These are phyloP conservation scores for Aeoliscus strigatus DNA, from an alignment of 2,797 vertebrate genomes.

Conservation along the genomic window DNA sequence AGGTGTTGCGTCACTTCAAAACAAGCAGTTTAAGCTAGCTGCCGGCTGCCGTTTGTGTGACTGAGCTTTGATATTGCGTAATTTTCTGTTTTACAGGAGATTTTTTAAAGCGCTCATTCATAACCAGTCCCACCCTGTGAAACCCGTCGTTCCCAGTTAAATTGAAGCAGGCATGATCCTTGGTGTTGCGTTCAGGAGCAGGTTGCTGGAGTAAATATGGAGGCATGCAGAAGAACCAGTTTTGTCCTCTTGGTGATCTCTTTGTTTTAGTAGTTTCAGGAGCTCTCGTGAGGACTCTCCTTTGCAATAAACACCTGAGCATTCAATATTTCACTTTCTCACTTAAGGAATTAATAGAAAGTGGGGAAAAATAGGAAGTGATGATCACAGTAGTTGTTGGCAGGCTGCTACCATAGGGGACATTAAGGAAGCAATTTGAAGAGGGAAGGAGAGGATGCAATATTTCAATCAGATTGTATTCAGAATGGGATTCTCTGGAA, in stretches of 20 bases:
- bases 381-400: slow-evolving; percentile 35
- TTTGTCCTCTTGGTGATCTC: slow-evolving; percentile 13
- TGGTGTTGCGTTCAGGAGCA: slow-evolving; percentile 7
- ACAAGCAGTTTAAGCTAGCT: slow-evolving; percentile 2
- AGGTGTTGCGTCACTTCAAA: slow-evolving; percentile 10
- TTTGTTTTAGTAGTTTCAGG: slow-evolving; percentile 20
- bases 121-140: slow-evolving; percentile 2
- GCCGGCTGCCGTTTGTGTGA: slow-evolving; percentile 7
- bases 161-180: slow-evolving; percentile 26
- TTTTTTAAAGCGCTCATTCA: not conserved
- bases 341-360: slow-evolving; percentile 7
- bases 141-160: slow-evolving; percentile 4
- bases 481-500: slow-evolving; percentile 42
- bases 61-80: slow-evolving; percentile 14
- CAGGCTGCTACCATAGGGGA: slow-evolving; percentile 26
- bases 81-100: not conserved
- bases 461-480: slow-evolving; percentile 44
- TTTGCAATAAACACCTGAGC: too few species aligned
- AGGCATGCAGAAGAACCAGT: slow-evolving; percentile 62
- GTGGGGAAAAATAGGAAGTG: slow-evolving; percentile 2
- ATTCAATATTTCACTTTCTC: slow-evolving; percentile 1
- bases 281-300: not conserved
- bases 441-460: slow-evolving; percentile 50
- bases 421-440: slow-evolving; percentile 53
- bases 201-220: slow-evolving; percentile 16